Conservation (phyloP, 1,140 invertebrate genomes). For the Hetaerina americana region DNA sequence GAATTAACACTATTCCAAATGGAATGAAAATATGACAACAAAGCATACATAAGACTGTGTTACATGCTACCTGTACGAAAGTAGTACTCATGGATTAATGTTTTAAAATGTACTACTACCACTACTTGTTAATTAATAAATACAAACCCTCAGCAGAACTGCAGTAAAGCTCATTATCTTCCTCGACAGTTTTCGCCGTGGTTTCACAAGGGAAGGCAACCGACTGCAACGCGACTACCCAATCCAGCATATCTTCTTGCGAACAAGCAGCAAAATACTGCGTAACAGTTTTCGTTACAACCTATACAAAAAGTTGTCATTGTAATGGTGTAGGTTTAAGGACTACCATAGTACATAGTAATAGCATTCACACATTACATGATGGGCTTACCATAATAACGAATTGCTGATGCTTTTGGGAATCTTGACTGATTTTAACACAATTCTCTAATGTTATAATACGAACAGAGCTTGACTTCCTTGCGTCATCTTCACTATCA, state of each 20-base stretch:
- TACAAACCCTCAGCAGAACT: conserved; percentile 51
- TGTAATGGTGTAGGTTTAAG: too few relatives aligned
- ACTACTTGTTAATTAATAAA: neutral
- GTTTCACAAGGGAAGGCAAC: conserved; percentile 65
- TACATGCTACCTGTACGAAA: too few relatives aligned
- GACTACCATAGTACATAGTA: conserved; percentile 29
- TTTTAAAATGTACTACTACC: too few relatives aligned
- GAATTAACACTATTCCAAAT: too few relatives aligned
- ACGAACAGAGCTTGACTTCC: conserved; percentile 46
- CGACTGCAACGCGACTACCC: conserved; percentile 61
- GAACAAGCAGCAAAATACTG: conserved; percentile 55
- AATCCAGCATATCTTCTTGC: conserved; percentile 57
- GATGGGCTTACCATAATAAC: conserved; percentile 36
- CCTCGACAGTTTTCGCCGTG: conserved; percentile 49
- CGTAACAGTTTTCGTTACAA: conserved; percentile 56
- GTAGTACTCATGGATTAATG: too few relatives aligned
- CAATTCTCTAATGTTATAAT: conserved; percentile 74
- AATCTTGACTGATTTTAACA: conserved; percentile 58
- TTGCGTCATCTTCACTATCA: conserved; percentile 57
- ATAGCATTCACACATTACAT: conserved; percentile 8
- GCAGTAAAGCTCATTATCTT: conserved; percentile 77
- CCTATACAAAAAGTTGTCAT: conserved; percentile 25
- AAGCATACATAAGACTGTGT: too few relatives aligned
- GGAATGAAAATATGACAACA: too few relatives aligned
- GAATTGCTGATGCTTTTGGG: conserved; percentile 37